Percentiles rank a stretch among this genome's conserved stretches.
phyloP scores from a whole-genome alignment of 2,888 invertebrate genomes.

The Temnothorax unifasciatus region DNA sequence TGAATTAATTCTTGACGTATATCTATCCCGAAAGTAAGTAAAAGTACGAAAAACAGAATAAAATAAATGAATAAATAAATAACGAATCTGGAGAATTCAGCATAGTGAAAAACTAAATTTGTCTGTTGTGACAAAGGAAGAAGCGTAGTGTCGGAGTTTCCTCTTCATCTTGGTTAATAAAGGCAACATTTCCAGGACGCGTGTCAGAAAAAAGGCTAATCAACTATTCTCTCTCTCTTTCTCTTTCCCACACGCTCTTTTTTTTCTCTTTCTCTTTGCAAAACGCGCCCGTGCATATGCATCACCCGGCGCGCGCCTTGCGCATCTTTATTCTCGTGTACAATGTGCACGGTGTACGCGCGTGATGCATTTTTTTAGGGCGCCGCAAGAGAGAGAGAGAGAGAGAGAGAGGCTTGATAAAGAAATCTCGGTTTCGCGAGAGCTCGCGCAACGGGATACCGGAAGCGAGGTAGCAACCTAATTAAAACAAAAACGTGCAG shows the following conservation, averaged over 20 bases:
- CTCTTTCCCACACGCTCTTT: too few species aligned
- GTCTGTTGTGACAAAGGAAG: not conserved
- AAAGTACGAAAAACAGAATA: not conserved
- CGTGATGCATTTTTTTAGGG: constrained; percentile 12
- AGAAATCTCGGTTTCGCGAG: constrained; percentile 40
- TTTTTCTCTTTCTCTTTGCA: not conserved
- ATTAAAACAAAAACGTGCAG: constrained; percentile 55
- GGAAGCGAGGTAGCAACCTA: constrained; percentile 44
- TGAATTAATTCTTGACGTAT: constrained; percentile 6
- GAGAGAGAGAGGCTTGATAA: constrained; percentile 18
- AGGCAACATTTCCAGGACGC: constrained; percentile 46
- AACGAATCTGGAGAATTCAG: not conserved
- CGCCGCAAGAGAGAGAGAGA: not conserved
- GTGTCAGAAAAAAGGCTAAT: constrained; percentile 54
- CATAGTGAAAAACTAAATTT: constrained; percentile 5
- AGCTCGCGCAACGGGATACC: constrained; percentile 12
- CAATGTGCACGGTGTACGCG: constrained; percentile 18
- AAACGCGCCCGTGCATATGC: constrained; percentile 51
- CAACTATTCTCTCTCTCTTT: constrained; percentile 20
- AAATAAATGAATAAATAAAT: not conserved
- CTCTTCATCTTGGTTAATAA: constrained; percentile 53
- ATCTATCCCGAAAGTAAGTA: not conserved
- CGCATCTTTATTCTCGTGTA: constrained; percentile 40
- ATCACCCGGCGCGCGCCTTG: constrained; percentile 29
- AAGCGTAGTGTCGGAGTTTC: constrained; percentile 5